These are phyloP conservation scores for Triplophysa siluroides DNA, from an alignment of 2,113 vertebrate species.

Conservation along the genomic window DNA sequence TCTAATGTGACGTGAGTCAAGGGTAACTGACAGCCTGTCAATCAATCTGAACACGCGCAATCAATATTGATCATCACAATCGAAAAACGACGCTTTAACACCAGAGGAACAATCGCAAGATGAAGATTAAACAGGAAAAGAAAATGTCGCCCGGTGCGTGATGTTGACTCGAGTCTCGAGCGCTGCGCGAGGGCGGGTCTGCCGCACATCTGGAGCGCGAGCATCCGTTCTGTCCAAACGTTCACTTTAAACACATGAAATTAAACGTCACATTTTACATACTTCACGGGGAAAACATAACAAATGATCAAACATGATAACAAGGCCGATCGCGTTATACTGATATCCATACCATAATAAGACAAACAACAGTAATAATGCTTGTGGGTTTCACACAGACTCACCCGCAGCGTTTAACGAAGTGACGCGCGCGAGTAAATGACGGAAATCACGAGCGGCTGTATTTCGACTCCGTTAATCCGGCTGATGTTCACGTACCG, in stretches of 20 bases:
- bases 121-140: background rate
- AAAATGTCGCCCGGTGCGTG: constrained; percentile 52
- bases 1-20: background rate
- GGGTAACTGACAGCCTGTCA: too few species aligned
- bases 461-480: background rate
- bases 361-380: background rate
- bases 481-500: background rate
- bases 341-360: background rate
- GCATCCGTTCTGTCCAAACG: background rate
- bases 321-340: background rate
- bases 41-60: too few species aligned
- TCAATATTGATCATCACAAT: too few species aligned
- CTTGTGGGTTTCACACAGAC: background rate
- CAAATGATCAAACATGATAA: background rate
- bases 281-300: too few species aligned
- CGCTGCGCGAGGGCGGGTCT: constrained; percentile 17
- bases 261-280: too few species aligned
- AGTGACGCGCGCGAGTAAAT: background rate
- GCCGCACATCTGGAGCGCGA: constrained; percentile 19
- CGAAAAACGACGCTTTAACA: too few species aligned
- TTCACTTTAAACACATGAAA: background rate
- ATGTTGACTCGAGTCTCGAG: too few species aligned
- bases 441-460: background rate
- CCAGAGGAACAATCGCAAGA: too few species aligned
- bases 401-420: background rate